Conservation (phyloP, 2,113 vertebrate species). For the Peromyscus polionotus region DNA sequence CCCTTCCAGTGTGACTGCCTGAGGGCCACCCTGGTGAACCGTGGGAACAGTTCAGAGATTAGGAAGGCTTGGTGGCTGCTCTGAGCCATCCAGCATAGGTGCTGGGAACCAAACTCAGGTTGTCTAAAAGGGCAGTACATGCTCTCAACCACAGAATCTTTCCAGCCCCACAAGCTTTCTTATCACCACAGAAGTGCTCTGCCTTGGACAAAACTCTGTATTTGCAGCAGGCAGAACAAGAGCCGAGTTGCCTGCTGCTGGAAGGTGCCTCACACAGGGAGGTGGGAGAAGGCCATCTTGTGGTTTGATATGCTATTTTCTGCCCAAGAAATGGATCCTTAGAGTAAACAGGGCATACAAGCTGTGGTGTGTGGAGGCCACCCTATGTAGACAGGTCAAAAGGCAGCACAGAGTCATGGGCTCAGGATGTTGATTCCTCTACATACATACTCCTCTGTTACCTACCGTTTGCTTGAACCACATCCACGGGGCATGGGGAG, state of each 20-base stretch:
- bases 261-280: background rate
- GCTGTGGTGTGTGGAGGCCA: background rate
- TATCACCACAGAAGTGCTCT: background rate
- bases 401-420: background rate
- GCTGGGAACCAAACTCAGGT: background rate
- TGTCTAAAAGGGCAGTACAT: background rate
- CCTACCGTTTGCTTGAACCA: background rate
- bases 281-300: background rate
- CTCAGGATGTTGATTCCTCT: background rate
- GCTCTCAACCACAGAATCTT: background rate
- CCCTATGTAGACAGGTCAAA: background rate
- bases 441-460: background rate
- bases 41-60: background rate
- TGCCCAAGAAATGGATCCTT: background rate
- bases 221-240: conserved; percentile 30
- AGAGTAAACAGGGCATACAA: background rate
- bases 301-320: background rate
- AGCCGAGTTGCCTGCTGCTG: background rate
- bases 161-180: background rate
- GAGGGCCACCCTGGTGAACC: background rate
- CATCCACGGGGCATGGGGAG: background rate
- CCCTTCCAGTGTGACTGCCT: background rate
- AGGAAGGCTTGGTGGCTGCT: background rate
- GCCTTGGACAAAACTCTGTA: conserved; percentile 3
- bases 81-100: background rate